These are phyloP conservation scores for Symphodus melops DNA, from an alignment of 2,113 vertebrate species.

Conservation along the genomic window DNA sequence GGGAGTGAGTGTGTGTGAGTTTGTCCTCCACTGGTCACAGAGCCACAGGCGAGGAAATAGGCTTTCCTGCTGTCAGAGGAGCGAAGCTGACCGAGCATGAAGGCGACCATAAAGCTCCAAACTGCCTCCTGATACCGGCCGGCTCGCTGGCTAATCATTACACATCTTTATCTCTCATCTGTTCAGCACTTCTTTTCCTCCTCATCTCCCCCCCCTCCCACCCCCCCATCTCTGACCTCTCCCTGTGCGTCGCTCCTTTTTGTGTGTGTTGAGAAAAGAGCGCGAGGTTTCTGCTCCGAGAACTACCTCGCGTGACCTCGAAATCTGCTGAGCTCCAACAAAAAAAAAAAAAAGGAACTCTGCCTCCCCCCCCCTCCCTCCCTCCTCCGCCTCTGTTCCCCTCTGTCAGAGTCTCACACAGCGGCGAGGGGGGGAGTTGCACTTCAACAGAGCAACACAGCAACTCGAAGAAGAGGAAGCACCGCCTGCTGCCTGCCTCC, in stretches of 20 bases:
- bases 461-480: slow-evolving; percentile 27
- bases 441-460: slow-evolving; percentile 13
- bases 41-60: slow-evolving; percentile 51
- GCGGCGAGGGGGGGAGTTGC: slow-evolving; percentile 23
- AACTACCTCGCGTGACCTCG: slow-evolving; percentile 63
- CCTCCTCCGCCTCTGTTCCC: neutral
- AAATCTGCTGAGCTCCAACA: slow-evolving; percentile 72
- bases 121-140: slow-evolving; percentile 50
- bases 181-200: slow-evolving; percentile 46
- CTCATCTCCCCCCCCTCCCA: slow-evolving; percentile 29
- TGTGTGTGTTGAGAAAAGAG: slow-evolving; percentile 33
- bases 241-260: slow-evolving; percentile 10
- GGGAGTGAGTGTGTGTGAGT: neutral
- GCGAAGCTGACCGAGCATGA: slow-evolving; percentile 59
- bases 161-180: slow-evolving; percentile 55
- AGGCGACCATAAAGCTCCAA: slow-evolving; percentile 49
- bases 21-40: slow-evolving; percentile 39
- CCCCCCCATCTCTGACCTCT: slow-evolving; percentile 51
- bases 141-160: slow-evolving; percentile 66
- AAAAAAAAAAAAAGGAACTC: slow-evolving; percentile 44
- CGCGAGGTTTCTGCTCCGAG: slow-evolving; percentile 43
- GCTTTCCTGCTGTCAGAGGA: slow-evolving; percentile 36
- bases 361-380: neutral
- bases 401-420: slow-evolving; percentile 25
- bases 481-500: slow-evolving; percentile 42